phyloP scores from a whole-genome alignment of 35 echinoderm and acorn worm species.

The Diadema setosum region DNA sequence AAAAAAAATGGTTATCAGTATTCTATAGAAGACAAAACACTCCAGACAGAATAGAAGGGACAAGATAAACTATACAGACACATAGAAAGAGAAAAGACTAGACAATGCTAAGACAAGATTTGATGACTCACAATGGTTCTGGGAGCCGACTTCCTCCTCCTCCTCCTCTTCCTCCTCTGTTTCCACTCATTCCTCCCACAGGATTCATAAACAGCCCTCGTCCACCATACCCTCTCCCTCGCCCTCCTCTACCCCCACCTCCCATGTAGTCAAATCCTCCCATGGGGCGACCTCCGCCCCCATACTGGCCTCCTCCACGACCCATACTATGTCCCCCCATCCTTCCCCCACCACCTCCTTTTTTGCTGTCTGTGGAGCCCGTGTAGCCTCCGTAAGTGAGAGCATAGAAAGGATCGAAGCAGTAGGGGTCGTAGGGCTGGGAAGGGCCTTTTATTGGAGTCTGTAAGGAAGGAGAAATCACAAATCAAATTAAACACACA shows the following conservation, averaged over 20 bases:
- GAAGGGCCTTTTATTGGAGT: constrained; percentile 88
- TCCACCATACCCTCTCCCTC: background rate
- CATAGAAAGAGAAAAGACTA: no score
- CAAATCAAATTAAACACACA: no score
- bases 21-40: no score
- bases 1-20: no score
- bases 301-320: constrained; percentile 30
- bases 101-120: no score
- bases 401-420: constrained; percentile 14
- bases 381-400: constrained; percentile 53
- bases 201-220: background rate
- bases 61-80: no score
- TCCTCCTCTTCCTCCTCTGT: background rate
- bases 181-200: background rate
- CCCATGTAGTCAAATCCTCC: constrained; percentile 28
- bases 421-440: constrained; percentile 88
- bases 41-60: no score
- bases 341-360: constrained; percentile 23
- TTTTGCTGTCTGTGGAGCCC: background rate
- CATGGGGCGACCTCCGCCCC: constrained; percentile 11
- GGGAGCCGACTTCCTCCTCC: background rate
- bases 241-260: constrained; percentile 37
- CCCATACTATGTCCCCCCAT: constrained; percentile 13
- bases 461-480: constrained; percentile 14
- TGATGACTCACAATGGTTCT: constrained; percentile 4